These are phyloP conservation scores for Channa argus DNA, from an alignment of 2,113 vertebrate species.

Conservation along the genomic window DNA sequence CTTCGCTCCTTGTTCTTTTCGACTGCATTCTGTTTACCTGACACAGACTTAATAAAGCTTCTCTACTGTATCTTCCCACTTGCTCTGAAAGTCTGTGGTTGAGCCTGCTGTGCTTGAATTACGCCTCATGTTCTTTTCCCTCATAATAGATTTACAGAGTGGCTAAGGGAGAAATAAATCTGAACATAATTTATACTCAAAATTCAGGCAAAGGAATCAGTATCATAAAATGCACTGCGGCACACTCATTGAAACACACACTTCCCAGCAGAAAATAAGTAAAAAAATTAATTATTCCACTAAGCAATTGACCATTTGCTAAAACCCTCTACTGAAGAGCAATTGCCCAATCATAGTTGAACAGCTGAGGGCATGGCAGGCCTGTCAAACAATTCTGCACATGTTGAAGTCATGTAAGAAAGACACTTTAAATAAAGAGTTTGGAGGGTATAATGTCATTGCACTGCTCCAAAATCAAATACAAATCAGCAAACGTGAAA, in stretches of 20 bases:
- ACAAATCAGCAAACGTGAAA: too few species aligned
- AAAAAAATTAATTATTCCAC: slow-evolving; percentile 12
- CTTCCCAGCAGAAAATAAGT: not conserved
- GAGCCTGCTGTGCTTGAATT: slow-evolving; percentile 39
- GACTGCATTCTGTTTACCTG: slow-evolving; percentile 56
- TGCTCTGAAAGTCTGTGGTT: slow-evolving; percentile 39
- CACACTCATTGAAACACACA: slow-evolving; percentile 16
- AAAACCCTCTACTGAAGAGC: slow-evolving; percentile 2
- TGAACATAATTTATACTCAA: slow-evolving; percentile 32
- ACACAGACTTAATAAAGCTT: slow-evolving; percentile 64
- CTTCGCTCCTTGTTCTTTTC: slow-evolving; percentile 48
- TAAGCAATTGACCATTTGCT: slow-evolving; percentile 10
- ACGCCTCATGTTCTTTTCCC: not conserved
- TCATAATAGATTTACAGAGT: slow-evolving; percentile 44
- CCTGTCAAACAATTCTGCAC: not conserved
- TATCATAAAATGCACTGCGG: slow-evolving; percentile 11
- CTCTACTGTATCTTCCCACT: slow-evolving; percentile 38
- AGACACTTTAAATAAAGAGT: not conserved
- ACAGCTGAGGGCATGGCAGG: not conserved
- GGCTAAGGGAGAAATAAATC: slow-evolving; percentile 40
- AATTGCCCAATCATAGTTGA: slow-evolving; percentile 9
- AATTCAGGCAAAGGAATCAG: slow-evolving; percentile 45
- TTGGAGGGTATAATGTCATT: not conserved
- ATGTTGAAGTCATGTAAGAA: not conserved
- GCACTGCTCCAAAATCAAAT: too few species aligned